Base-by-base conservation (phyloP, 2,888 invertebrate genomes). In the Catocala sponsa region DNA sequence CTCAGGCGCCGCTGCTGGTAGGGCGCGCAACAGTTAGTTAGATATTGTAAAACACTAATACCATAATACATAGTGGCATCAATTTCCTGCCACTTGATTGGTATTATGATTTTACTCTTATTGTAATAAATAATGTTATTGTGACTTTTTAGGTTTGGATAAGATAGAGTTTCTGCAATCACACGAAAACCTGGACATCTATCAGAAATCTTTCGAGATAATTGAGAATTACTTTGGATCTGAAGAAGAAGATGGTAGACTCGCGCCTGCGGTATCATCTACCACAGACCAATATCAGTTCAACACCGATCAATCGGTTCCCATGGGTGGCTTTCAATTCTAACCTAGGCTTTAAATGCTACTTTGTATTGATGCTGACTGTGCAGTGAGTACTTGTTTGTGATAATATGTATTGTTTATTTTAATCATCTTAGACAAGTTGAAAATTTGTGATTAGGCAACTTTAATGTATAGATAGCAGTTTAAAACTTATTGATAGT, bases 141-240 rank as follows among this genome's bases (percentile, higher is more conserved):
- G 52, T 64, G 56, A 68, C 52, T 65, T 79, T 95, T 91, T 84
- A 98, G 98, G 99, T 85, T 95, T 99, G 88, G 99, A 99, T 89
- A 99, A 99, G 95, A 99, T 99, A 76, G 99, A 99, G 94, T 99
- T 98, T 91, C 95, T 99, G 55, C 99, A 99, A 90, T 98, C 98
- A 49, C 99, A 99, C 89, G 98, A 99, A 89, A 99, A 99, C 87
- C 96, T 98, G 90, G 99, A 99, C 80, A 98, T 99, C 76, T 99
- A 99, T 94, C 97, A 98, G 90, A 99, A 99, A 92, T 98, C 99
- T 55, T 99, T 98, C 88, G 98, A 98, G 88, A 98, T 99, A 78
- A 99, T 99, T 81, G 99, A 99, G 90, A 97, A 97, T 85, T 99
- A 97, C 94, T 99, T 99, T 88, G 97, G 98, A 13, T 97, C 98